Evolutionary conservation across 2,888 invertebrate genomes (phyloP), one percentile per base, ranked within the genome.

Genomic region (Creontiades dilutus): DNA sequence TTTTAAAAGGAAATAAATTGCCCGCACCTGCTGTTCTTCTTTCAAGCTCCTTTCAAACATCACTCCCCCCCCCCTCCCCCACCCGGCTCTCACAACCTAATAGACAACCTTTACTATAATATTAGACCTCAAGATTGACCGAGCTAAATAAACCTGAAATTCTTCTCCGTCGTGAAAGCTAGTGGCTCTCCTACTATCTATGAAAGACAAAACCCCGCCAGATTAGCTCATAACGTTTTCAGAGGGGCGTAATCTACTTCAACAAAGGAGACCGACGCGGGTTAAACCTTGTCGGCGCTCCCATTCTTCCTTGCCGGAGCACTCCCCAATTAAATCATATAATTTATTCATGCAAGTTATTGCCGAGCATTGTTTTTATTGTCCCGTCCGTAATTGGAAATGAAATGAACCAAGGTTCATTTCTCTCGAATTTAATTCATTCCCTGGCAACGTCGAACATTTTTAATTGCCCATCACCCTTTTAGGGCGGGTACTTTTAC

Each of bases 161-260:
- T 37, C 37, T 37, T 37, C 37, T 4, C 7, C 37, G 37, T 37
- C 7, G 37, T 7, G 52, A 16, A 52, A 61, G 61, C 7, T 68
- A 68, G 68, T 68, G 23, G 12, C 68, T 37, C 37, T 37, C 68
- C 68, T 7, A 19, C 68, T 19, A 37, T 37, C 7, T 37, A 68
- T 68, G 19, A 27, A 68, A 68, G 68, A 68, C 68, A 23, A 68
- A 68, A 68, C 68, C 19, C 68, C 27, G 7, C 23, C 19, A 68
- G 68, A 68, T 68, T 68, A 68, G 68, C 68, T 68, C 68, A 68
- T 68, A 68, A 68, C 68, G 27, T 19, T 68, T 68, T 68, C 68
- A 68, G 11, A 12, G 13, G 68, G 27, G 23, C 0, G 68, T 12
- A 68, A 23, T 27, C 68, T 23, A 23, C 23, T 68, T 0, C 12